Percentiles rank a stretch among this genome's conserved stretches.
phyloP scores from a whole-genome alignment of 2,888 invertebrate species.

The Pseudanteris insignis region DNA sequence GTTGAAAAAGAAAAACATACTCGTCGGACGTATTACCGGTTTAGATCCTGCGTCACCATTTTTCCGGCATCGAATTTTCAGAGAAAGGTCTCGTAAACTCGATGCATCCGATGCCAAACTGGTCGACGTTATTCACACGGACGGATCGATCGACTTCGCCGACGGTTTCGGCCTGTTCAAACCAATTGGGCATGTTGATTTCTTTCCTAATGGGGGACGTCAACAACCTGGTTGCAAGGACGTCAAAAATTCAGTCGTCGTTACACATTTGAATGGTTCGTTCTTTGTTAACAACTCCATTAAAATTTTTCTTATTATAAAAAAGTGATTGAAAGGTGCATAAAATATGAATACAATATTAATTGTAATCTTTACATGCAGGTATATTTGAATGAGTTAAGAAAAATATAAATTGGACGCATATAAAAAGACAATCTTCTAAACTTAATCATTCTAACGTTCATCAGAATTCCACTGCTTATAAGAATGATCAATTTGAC shows the following conservation, averaged over 20 bases:
- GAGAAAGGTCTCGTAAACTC: constrained; percentile 70
- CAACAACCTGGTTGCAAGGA: constrained; percentile 72
- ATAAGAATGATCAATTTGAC: too few relatives aligned
- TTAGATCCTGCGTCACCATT: constrained; percentile 71
- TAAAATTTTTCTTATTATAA: too few relatives aligned
- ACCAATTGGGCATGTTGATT: constrained; percentile 72
- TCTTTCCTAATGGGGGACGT: constrained; percentile 72
- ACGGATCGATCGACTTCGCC: constrained; percentile 71
- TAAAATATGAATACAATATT: too few relatives aligned
- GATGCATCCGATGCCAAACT: constrained; percentile 73
- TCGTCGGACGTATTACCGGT: constrained; percentile 72
- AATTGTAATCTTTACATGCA: too few relatives aligned
- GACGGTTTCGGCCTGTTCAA: constrained; percentile 72
- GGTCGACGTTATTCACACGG: constrained; percentile 77
- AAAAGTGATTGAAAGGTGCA: too few relatives aligned
- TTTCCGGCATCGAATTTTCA: constrained; percentile 70
- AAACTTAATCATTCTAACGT: too few relatives aligned
- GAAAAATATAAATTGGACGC: too few relatives aligned
- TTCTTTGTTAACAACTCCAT: background rate
- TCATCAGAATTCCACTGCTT: too few relatives aligned
- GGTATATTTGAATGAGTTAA: too few relatives aligned
- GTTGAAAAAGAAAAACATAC: constrained; percentile 65
- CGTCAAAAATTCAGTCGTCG: constrained; percentile 69
- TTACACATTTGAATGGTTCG: constrained; percentile 69
- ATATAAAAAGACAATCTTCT: too few relatives aligned